These are phyloP conservation scores for Anthonomus grandis DNA, from an alignment of 1,140 invertebrate species.

Conservation along the genomic window DNA sequence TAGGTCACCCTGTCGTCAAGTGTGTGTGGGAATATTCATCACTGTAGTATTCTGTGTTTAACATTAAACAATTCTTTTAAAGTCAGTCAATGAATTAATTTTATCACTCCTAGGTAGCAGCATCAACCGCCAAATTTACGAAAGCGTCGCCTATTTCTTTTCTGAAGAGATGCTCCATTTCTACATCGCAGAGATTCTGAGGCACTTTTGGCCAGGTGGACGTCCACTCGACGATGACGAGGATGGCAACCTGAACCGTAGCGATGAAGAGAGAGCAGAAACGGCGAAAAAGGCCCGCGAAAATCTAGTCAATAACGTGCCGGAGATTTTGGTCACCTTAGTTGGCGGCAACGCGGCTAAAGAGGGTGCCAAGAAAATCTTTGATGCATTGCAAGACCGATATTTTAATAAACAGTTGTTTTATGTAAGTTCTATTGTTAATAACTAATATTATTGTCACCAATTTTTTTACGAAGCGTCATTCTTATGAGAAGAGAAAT, in stretches of 20 bases:
- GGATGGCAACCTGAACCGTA: constrained; percentile 36
- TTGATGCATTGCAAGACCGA: constrained; percentile 81
- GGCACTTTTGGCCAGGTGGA: constrained; percentile 88
- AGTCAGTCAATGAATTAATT: not conserved
- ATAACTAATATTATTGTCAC: too few species aligned
- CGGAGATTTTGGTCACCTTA: constrained; percentile 76
- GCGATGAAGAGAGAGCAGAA: constrained; percentile 66
- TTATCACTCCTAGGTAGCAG: constrained; percentile 61
- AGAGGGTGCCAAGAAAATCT: constrained; percentile 79
- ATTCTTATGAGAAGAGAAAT: too few species aligned
- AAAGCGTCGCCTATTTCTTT: constrained; percentile 81
- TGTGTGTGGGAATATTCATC: too few species aligned
- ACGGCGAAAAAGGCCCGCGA: constrained; percentile 62
- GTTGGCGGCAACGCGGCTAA: constrained; percentile 82
- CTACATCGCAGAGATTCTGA: constrained; percentile 77
- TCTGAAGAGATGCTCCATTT: constrained; percentile 88
- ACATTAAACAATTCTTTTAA: not conserved
- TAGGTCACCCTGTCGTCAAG: too few species aligned
- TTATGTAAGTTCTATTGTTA: constrained; percentile 90
- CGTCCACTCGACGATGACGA: constrained; percentile 56
- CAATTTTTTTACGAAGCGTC: too few species aligned
- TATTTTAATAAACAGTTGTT: constrained; percentile 87
- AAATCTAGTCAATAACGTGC: constrained; percentile 69
- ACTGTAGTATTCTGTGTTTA: too few species aligned
- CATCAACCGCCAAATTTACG: constrained; percentile 87